A percentile compares a stretch with the other conserved stretches of the same genome.
These are phyloP conservation scores for Odocoileus hemionus DNA, from an alignment of 2,113 vertebrate genomes.

Conservation along the genomic window DNA sequence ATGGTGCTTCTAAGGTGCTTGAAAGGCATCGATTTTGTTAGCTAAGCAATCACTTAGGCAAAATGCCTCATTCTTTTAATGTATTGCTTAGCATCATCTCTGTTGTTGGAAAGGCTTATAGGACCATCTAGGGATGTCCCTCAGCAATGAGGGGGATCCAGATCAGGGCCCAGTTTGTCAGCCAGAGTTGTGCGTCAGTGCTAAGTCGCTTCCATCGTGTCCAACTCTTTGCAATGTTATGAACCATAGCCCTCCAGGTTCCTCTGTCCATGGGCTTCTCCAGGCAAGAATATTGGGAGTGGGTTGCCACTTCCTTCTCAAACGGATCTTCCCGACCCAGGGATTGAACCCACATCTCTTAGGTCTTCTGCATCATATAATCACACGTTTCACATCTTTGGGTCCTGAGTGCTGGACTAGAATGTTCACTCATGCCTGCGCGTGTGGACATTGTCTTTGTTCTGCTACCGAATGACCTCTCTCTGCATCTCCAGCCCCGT, in stretches of 20 bases:
- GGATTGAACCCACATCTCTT: not conserved
- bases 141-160: not conserved
- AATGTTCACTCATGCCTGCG: not conserved
- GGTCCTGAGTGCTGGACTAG: not conserved
- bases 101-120: not conserved
- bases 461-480: not conserved
- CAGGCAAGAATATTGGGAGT: not conserved
- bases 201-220: not conserved
- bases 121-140: not conserved
- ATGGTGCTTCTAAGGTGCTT: not conserved
- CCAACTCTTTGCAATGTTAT: not conserved
- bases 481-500: not conserved
- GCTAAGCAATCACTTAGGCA: not conserved
- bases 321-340: not conserved
- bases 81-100: not conserved
- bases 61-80: not conserved
- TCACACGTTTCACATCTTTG: too few species aligned
- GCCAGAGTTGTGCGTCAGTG: not conserved
- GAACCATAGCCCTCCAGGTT: not conserved
- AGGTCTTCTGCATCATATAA: not conserved
- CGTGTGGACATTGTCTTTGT: not conserved
- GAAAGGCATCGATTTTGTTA: conserved; percentile 15
- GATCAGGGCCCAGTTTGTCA: not conserved
- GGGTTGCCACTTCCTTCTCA: not conserved
- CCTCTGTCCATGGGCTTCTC: not conserved